Percentiles rank a stretch among this genome's conserved stretches.
Evolutionary conservation across 2,888 invertebrate species (phyloP).

Genomic region (Seira musarum): DNA sequence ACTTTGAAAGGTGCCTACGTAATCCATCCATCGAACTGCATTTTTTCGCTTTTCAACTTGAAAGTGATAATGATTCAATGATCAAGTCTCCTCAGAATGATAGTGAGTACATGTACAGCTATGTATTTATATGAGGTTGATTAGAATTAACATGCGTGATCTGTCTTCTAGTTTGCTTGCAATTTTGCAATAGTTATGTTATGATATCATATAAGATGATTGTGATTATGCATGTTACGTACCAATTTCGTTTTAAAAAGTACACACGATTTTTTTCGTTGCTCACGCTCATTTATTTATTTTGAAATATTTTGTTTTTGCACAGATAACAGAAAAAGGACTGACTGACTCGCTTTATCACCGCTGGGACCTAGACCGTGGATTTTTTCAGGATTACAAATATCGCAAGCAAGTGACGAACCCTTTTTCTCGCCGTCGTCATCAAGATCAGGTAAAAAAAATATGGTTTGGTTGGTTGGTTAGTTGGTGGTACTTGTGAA

Average conservation of each 20-base stretch:
- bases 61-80: conserved; percentile 22
- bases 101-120: conserved; percentile 1
- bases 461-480: too few relatives aligned
- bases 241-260: conserved; percentile 14
- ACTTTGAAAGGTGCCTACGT: conserved; percentile 3
- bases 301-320: conserved; percentile 40
- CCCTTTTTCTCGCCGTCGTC: conserved; percentile 25
- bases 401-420: background rate
- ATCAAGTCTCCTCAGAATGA: background rate
- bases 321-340: conserved; percentile 27
- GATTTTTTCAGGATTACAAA: conserved; percentile 26
- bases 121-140: background rate
- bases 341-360: conserved; percentile 21
- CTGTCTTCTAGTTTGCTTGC: conserved; percentile 15
- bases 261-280: conserved; percentile 29
- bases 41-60: conserved; percentile 14
- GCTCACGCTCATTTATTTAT: conserved; percentile 39
- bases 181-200: background rate
- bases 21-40: background rate
- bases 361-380: conserved; percentile 46
- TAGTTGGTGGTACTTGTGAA: background rate
- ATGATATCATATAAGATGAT: conserved; percentile 18
- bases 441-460: conserved; percentile 21
- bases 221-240: conserved; percentile 10
- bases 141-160: conserved; percentile 17